Base-by-base conservation (phyloP, 2,113 vertebrate species). In the Ctenodactylus gundi region DNA sequence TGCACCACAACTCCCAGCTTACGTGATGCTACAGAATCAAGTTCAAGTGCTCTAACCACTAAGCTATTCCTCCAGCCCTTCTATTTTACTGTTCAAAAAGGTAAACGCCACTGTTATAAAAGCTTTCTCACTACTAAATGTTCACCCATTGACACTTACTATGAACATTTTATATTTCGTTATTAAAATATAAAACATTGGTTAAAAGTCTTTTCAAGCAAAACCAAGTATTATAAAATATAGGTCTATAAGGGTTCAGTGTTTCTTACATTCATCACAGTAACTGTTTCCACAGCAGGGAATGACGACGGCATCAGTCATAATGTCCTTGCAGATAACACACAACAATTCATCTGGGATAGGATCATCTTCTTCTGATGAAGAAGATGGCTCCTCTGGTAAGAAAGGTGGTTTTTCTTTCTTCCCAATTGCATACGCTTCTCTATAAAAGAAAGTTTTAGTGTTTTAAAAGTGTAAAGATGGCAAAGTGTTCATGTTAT, bases 201-300 rank as follows among this genome's bases (percentile, higher is more conserved):
- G 39, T 58, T 46, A 85, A 72, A n/a, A 92, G 85, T 53, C 46
- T 39, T 90, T 85, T 77, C 36, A 73, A 62, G 34, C 44, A 84
- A 49, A 91, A 11, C 60, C 14, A 85, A 90, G 44, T 67, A 72
- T 34, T 77, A 53, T 68, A 70, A 88, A 87, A 55, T 4, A 25
- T 0, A 0, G 2, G 25, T 82, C 34, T 60, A 21, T 51, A 23
- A 44, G 58, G 44, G 14, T 9, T 85, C 67, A 70, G 17, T 15
- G 36, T 29, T 77, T 98, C 99, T 99, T 98, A 99, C 99, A 99
- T 97, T 99, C 99, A 31, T 99, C 99, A 91, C 99, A 99, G 55
- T 99, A 99, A 97, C 99, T 99, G 98, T 99, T 99, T 94, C 99
- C 99, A 92, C 99, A 99, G 98, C 99, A 99, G 85, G 99, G 99